phyloP scores from a whole-genome alignment of 2,888 invertebrate genomes.

The Clitarchus hookeri region DNA sequence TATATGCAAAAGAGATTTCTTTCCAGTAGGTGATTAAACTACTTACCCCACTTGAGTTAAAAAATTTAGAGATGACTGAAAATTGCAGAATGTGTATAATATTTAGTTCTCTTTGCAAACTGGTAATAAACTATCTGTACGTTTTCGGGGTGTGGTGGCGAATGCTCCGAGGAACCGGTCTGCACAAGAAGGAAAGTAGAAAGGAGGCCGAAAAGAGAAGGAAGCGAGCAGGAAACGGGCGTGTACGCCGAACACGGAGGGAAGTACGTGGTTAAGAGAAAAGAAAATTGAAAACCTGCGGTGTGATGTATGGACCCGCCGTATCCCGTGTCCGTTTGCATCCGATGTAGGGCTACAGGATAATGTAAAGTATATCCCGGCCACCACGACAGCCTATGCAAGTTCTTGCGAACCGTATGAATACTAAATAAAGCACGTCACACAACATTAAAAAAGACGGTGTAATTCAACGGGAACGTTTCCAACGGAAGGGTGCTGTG shows the following conservation, averaged over 20 bases:
- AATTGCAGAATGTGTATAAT: too few species aligned
- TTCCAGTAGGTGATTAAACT: too few species aligned
- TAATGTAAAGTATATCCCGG: not conserved
- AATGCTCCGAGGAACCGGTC: not conserved
- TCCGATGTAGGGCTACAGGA: not conserved
- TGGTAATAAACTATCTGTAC: too few species aligned
- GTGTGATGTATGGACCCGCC: not conserved
- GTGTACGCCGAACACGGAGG: not conserved
- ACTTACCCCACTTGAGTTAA: too few species aligned
- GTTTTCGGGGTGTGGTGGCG: not conserved
- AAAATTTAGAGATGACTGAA: too few species aligned
- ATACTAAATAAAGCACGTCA: not conserved
- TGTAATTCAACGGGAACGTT: too few species aligned
- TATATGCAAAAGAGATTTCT: too few species aligned
- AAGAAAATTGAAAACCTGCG: not conserved
- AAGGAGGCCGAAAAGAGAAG: not conserved
- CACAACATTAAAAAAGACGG: too few species aligned
- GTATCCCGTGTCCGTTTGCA: not conserved
- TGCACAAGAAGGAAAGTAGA: not conserved
- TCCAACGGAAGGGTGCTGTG: not conserved
- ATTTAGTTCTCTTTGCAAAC: too few species aligned
- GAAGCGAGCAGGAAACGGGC: not conserved
- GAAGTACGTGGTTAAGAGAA: slow-evolving; percentile 3
- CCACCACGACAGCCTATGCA: not conserved
- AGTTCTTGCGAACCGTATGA: not conserved